phyloP scores from a whole-genome alignment of 2,113 vertebrate genomes.

The Aplodontia rufa region DNA sequence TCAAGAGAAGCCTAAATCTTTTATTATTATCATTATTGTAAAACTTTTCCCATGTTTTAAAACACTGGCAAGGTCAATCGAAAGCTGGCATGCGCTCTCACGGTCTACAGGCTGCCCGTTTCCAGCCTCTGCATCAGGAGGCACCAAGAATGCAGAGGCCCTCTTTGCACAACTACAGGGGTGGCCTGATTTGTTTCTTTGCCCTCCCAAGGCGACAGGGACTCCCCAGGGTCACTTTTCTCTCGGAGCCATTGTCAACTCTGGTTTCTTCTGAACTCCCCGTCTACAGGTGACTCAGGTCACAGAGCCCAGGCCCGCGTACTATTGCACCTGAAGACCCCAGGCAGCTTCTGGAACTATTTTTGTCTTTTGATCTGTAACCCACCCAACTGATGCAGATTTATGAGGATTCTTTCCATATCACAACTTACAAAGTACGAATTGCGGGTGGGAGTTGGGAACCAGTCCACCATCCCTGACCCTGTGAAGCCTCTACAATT shows the following conservation, averaged over 20 bases:
- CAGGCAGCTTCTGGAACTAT: conserved; percentile 55
- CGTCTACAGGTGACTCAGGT: background rate
- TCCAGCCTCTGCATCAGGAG: background rate
- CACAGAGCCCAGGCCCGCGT: background rate
- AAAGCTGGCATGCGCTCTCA: accelerated
- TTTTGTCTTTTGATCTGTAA: conserved; percentile 74
- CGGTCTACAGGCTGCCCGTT: no score
- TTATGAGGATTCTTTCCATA: conserved; percentile 82
- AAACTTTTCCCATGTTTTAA: background rate
- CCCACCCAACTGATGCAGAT: conserved; percentile 66
- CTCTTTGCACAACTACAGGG: background rate
- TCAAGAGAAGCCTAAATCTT: background rate
- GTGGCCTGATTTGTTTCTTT: background rate
- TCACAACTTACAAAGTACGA: conserved; percentile 79
- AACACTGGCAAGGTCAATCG: background rate
- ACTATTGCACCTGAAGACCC: background rate
- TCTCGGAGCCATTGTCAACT: no score
- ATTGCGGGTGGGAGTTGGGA: conserved; percentile 80
- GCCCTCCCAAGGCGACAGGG: background rate
- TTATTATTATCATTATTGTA: no score
- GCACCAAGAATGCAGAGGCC: no score
- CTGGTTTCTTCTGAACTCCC: background rate
- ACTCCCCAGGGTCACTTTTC: no score
- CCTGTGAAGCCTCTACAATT: conserved; percentile 82
- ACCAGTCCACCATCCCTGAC: conserved; percentile 83